phyloP scores from a whole-genome alignment of 1,140 invertebrate genomes.

The Caenorhabditis inopinata region DNA sequence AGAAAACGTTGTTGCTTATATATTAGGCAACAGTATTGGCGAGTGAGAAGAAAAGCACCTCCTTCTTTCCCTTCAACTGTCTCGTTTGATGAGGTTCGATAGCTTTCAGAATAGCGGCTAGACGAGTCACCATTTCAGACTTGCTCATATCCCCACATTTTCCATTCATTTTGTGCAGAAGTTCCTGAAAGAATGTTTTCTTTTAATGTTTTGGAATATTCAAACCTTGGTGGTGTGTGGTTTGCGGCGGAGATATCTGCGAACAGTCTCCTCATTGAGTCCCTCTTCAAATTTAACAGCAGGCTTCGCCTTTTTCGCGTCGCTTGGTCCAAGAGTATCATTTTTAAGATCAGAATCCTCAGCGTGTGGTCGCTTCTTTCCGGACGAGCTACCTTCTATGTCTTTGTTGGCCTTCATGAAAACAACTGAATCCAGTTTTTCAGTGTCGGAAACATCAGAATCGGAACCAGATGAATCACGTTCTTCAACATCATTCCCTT shows the following conservation, averaged over 20 bases:
- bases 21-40: slow-evolving; percentile 35
- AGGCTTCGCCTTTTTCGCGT: slow-evolving; percentile 40
- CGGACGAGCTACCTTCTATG: background rate
- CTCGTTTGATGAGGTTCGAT: slow-evolving; percentile 62
- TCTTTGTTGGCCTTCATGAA: slow-evolving; percentile 31
- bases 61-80: slow-evolving; percentile 57
- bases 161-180: slow-evolving; percentile 56
- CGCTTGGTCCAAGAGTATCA: background rate
- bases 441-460: slow-evolving; percentile 59
- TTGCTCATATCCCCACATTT: slow-evolving; percentile 54
- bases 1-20: too few relatives aligned
- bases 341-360: background rate
- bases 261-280: slow-evolving; percentile 58
- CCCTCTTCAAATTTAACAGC: slow-evolving; percentile 45
- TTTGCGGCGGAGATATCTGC: slow-evolving; percentile 55
- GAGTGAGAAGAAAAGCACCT: slow-evolving; percentile 62
- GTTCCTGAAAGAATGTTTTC: slow-evolving; percentile 52
- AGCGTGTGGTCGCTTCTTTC: slow-evolving; percentile 19
- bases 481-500: slow-evolving; percentile 49
- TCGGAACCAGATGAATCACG: slow-evolving; percentile 50
- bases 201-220: slow-evolving; percentile 52
- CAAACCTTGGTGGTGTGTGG: slow-evolving; percentile 64
- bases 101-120: slow-evolving; percentile 59
- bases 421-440: slow-evolving; percentile 43
- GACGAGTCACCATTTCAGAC: slow-evolving; percentile 55